phyloP scores from a whole-genome alignment of 2,113 vertebrate species.

The Sus scrofa region T2T-Sscrofa CM000812.6:34991001-34991500 shows the following conservation, averaged over 20 bases:
- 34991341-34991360: neutral
- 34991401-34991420: neutral
- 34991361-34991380: neutral
- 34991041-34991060: neutral
- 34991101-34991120: neutral
- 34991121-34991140: neutral
- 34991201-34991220: neutral
- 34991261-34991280: neutral
- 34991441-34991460: slow-evolving; percentile 74
- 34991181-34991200: neutral
- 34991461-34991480: slow-evolving; percentile 81
- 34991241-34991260: neutral
- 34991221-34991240: neutral
- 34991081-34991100: neutral
- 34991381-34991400: neutral
- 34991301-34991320: neutral
- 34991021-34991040: neutral
- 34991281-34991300: neutral
- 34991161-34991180: neutral
- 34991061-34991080: neutral
- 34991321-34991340: neutral
- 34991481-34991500: slow-evolving; percentile 64
- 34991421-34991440: neutral
- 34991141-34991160: neutral
- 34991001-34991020: neutral